A percentile compares a stretch with the other conserved stretches of the same genome.
Evolutionary conservation across 2,888 invertebrate genomes (phyloP).

Genomic region (Cantharis nigra): DNA sequence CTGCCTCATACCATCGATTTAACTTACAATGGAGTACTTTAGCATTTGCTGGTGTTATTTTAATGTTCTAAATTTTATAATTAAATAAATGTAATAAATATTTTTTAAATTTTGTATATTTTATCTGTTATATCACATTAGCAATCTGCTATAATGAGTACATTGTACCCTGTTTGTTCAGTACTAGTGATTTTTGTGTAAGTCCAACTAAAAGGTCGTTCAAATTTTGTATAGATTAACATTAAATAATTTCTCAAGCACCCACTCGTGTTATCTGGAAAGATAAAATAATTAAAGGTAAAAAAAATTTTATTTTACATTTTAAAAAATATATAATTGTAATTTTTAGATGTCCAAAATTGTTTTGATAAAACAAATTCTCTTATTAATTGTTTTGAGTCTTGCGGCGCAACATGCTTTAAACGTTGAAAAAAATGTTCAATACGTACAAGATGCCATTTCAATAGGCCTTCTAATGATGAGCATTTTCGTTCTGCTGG

Average conservation of each 20-base stretch:
- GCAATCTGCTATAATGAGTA: too few species aligned
- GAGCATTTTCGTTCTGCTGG: background rate
- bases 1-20: background rate
- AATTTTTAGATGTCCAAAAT: background rate
- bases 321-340: background rate
- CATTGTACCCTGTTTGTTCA: background rate
- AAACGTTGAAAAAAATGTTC: background rate
- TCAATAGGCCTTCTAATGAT: background rate
- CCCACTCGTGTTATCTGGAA: background rate
- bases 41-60: slow-evolving; percentile 1
- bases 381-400: background rate
- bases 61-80: slow-evolving; percentile 9
- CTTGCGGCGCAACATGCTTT: background rate
- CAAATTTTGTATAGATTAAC: background rate
- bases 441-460: slow-evolving; percentile 4
- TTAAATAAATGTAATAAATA: background rate
- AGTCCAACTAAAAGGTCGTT: background rate
- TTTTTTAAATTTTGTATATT: background rate
- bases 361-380: background rate
- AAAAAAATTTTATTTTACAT: background rate
- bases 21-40: slow-evolving; percentile 16
- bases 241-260: background rate
- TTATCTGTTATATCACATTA: background rate
- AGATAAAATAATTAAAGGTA: background rate
- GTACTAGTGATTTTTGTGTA: background rate